Evolutionary conservation across 1,140 invertebrate genomes (phyloP), one percentile per base, ranked within the genome.

Genomic region (Zelostemma sp.): DNA sequence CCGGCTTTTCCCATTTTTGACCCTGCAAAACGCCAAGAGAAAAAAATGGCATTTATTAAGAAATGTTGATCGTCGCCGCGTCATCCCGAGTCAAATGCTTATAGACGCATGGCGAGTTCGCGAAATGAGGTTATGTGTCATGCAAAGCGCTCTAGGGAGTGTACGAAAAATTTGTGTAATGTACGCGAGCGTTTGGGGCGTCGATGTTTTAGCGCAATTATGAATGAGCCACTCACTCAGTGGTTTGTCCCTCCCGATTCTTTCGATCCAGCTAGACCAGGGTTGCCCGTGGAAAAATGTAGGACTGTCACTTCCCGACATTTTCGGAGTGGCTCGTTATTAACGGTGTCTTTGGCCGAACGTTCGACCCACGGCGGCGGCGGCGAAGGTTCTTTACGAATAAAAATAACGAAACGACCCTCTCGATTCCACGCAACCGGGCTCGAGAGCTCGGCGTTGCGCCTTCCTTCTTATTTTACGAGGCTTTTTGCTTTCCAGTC

Each of bases 261-360:
- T 79, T 72, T 86, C 84, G 46, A 85, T 85, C 84, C 83, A 86
- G 71, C 75, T 85, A 57, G 84, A 86, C 84, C 84, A 86, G 35
- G 84, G 84, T 65, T 86, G 84, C 68, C 84, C 84, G 74, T 85
- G 84, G 76, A 85, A 86, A 77, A 85, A 85, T 65, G 83, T 86
- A 76, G 83, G 84, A 74, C 84, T 86, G 78, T 85, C 83, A 82
- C 84, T 85, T 76, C 83, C 83, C 77, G 83, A 86, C 84, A 86
- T 86, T 77, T 66, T 71, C 40, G 40, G 14, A 41, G 8, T 8
- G 15, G 6, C 14, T 14, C 12, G 40, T 15, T 41, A 41, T 41
- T 41, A 41, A 8, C 40, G 8, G 14, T n/a, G n/a, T n/a, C n/a
- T n/a, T n/a, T n/a, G n/a, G n/a, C n/a, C n/a, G n/a, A n/a, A n/a